These are phyloP conservation scores for Felis chaus DNA, from an alignment of 2,113 vertebrate species.

Conservation along the genomic window DNA sequence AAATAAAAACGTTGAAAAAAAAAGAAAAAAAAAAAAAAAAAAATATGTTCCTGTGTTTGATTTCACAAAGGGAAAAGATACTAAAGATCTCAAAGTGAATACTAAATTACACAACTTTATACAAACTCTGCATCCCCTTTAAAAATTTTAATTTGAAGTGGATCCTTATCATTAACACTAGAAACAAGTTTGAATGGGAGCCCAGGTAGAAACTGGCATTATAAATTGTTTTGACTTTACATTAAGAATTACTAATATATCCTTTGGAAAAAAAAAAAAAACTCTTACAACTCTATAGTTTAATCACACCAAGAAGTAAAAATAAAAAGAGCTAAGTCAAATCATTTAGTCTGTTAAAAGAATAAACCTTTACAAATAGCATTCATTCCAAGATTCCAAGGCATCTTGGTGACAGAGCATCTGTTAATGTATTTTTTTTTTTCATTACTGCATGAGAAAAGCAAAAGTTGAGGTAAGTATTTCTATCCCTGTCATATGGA, in stretches of 20 bases:
- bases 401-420: not conserved
- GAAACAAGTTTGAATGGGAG: not conserved
- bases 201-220: not conserved
- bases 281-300: not conserved
- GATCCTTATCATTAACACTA: not conserved
- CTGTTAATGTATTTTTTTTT: not conserved
- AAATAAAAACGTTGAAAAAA: too few species aligned
- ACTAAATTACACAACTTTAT: not conserved
- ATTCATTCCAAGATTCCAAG: not conserved
- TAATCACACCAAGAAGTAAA: not conserved
- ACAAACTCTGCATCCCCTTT: not conserved
- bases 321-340: not conserved
- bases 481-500: not conserved
- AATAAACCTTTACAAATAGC: not conserved
- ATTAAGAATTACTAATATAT: not conserved
- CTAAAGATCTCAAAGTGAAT: not conserved
- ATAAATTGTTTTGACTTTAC: not conserved
- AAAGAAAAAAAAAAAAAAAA: too few species aligned
- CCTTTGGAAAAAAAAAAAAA: not conserved
- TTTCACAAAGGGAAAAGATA: not conserved
- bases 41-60: not conserved
- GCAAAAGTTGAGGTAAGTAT: not conserved
- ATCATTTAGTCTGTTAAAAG: not conserved
- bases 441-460: not conserved
- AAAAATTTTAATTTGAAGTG: not conserved